Conservation (phyloP, 2,113 vertebrate species). For the Rousettus leschenaultii region DNA sequence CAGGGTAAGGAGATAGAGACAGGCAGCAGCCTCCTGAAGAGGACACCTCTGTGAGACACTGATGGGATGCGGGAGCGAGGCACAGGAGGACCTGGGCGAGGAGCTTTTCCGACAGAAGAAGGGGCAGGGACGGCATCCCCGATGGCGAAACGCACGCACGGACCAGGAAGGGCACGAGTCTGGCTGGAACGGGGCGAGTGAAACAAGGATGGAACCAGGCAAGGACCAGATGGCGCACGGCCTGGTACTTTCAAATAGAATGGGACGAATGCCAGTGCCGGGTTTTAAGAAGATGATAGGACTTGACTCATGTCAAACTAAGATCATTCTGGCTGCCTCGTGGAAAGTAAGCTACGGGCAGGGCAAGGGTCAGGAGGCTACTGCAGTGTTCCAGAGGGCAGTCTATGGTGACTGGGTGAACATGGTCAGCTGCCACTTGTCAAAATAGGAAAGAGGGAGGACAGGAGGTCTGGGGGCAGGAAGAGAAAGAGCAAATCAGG, state of each 20-base stretch:
- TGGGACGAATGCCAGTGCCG: not conserved
- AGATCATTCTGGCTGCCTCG: not conserved
- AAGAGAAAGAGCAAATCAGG: not conserved
- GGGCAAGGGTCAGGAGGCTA: not conserved
- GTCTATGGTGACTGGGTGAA: not conserved
- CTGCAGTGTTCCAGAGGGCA: accelerated
- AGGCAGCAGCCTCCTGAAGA: not conserved
- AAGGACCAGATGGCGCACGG: accelerated
- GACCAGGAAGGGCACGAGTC: not conserved
- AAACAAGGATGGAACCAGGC: not conserved
- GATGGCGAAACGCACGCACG: not conserved
- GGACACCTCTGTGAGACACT: not conserved
- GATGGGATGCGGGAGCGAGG: not conserved
- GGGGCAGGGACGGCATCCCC: accelerated
- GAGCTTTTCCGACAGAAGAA: not conserved
- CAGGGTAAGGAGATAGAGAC: not conserved
- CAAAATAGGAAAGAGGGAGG: not conserved
- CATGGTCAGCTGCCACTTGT: accelerated
- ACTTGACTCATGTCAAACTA: not conserved
- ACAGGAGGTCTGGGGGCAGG: not conserved
- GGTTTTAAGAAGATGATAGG: not conserved
- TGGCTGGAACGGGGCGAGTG: not conserved
- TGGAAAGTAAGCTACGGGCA: not conserved
- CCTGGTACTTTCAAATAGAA: not conserved
- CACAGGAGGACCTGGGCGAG: accelerated